phyloP scores from a whole-genome alignment of 2,888 invertebrate genomes.

The Brachycybe producta region DNA sequence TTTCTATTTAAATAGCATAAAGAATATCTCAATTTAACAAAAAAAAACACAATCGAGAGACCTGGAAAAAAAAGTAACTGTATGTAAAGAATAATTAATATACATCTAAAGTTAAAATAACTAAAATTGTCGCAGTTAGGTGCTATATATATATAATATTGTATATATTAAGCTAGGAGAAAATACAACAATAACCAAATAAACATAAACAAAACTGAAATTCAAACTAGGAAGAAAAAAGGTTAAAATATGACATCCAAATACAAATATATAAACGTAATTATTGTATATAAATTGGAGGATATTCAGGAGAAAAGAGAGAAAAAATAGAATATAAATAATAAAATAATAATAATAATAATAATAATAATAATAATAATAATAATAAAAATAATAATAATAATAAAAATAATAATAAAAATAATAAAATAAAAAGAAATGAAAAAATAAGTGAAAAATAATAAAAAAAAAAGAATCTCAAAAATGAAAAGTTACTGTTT shows the following conservation, averaged over 20 bases:
- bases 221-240: not conserved
- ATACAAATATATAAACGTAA: not conserved
- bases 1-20: no score
- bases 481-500: constrained; percentile 20
- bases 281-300: no score
- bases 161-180: no score
- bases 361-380: constrained; percentile 2
- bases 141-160: no score
- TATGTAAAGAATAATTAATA: no score
- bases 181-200: constrained; percentile 3
- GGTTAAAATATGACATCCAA: constrained; percentile 1
- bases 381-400: constrained; percentile 11
- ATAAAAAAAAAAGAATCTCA: constrained; percentile 14
- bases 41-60: no score
- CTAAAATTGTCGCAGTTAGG: no score
- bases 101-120: no score
- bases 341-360: not conserved
- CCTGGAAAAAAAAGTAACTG: no score
- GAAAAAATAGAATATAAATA: constrained; percentile 7
- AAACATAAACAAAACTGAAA: not conserved
- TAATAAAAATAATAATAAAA: constrained; percentile 9
- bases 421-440: constrained; percentile 5
- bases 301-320: no score
- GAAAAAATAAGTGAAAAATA: constrained; percentile 13
- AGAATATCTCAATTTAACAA: no score